Evolutionary conservation across 2,888 invertebrate species (phyloP), one percentile per base, ranked within the genome.

Genomic region (Criorhina ranunculi): DNA sequence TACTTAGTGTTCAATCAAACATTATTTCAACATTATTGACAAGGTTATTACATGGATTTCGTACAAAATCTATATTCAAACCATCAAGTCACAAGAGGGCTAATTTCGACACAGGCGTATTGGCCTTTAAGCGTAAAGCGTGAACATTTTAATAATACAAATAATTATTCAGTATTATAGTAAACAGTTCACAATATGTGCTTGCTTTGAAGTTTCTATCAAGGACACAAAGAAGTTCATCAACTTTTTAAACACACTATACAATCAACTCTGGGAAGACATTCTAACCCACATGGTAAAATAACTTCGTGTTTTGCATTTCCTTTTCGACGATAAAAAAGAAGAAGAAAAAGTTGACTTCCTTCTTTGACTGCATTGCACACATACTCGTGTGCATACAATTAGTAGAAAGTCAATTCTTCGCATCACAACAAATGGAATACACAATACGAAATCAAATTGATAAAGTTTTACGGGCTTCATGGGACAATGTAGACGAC

Each of bases 391-490:
- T 80, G 51, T 70, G 72, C 60, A 66, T 42, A 60, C 72, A 78
- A 72, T 78, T 78, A 82, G 46, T 33, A 12, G 17, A 33, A 60
- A 66, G 59, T 37, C 66, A 60, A 70, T 82, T 81, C 35, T 53
- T 77, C 17, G 44, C 59, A 78, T 53, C 19, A 60, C 51, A 60
- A 53, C 37, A 70, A 59, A 53, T 35, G 51, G 12, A 42, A 76
- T 42, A 60, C 37, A 77, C 51, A 69, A 76, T 75, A 75, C 17
- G 17, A 67, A 76, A 82, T 64, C 60, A 83, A 83, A 78, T 83
- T 83, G 82, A 78, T 78, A 83, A 78, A 83, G 72, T 83, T 83
- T 42, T 31, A 60, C 44, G 24, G 59, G 33, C 44, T 69, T 64
- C 9, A n/a, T 15, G 46, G 46, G 53, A 42, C 29, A 29, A 59